A percentile compares a stretch with the other conserved stretches of the same genome.
These are phyloP conservation scores for Chymomyza costata DNA, from an alignment of 1,140 invertebrate genomes.

Conservation along the genomic window DNA sequence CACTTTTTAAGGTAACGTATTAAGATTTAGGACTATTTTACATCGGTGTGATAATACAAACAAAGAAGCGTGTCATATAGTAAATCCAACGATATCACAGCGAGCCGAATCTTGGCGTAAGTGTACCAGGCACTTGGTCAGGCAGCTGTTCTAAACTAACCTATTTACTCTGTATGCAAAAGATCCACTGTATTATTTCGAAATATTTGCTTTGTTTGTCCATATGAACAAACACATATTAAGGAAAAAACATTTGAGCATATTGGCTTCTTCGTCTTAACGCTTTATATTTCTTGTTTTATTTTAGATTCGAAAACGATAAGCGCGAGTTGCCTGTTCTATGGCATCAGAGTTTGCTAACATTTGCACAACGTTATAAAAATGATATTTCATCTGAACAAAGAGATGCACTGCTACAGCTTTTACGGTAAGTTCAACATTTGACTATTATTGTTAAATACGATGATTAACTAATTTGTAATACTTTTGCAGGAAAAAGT, in stretches of 20 bases:
- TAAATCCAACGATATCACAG: too few relatives aligned
- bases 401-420: constrained; percentile 87
- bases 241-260: too few relatives aligned
- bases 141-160: too few relatives aligned
- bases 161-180: too few relatives aligned
- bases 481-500: constrained; percentile 78
- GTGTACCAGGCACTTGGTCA: too few relatives aligned
- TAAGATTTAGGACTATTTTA: constrained; percentile 77
- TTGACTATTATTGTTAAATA: not conserved
- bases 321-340: constrained; percentile 91
- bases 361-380: constrained; percentile 97
- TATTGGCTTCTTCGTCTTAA: too few relatives aligned
- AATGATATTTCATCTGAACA: constrained; percentile 95
- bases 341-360: constrained; percentile 97
- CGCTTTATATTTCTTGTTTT: constrained; percentile 9
- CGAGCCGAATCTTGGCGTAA: too few relatives aligned
- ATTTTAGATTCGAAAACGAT: constrained; percentile 88
- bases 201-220: too few relatives aligned
- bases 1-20: constrained; percentile 85
- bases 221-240: too few relatives aligned
- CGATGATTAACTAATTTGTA: not conserved
- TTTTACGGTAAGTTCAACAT: constrained; percentile 78
- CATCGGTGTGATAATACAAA: not conserved
- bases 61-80: too few relatives aligned
- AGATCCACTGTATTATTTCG: too few relatives aligned